phyloP scores from a whole-genome alignment of 2,113 vertebrate species.

The Vidua chalybeata region DNA sequence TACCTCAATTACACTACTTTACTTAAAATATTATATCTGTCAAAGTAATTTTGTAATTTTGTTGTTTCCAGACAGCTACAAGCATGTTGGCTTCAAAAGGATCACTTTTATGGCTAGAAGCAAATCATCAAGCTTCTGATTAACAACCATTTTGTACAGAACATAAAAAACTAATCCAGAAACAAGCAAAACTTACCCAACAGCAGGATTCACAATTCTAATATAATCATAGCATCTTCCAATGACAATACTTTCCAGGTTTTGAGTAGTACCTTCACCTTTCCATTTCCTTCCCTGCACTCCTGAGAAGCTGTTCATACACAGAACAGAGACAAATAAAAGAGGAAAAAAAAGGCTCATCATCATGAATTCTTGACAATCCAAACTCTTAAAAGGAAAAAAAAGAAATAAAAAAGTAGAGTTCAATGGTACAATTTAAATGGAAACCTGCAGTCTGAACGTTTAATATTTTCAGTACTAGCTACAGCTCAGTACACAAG shows the following conservation, averaged over 20 bases:
- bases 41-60: not conserved
- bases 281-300: constrained; percentile 43
- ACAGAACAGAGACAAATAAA: not conserved
- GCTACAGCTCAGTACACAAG: not conserved
- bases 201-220: constrained; percentile 39
- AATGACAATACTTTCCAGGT: constrained; percentile 68
- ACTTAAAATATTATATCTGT: not conserved
- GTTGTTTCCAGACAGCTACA: not conserved
- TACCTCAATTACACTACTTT: not conserved
- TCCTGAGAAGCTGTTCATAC: not conserved
- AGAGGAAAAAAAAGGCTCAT: not conserved
- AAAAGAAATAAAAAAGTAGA: not conserved
- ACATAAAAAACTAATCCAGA: not conserved
- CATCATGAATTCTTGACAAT: not conserved
- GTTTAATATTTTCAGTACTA: not conserved
- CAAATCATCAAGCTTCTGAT: not conserved
- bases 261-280: constrained; percentile 66
- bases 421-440: not conserved
- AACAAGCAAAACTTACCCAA: constrained; percentile 67
- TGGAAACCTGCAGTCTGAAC: not conserved
- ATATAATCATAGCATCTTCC: constrained; percentile 77
- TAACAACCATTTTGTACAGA: not conserved
- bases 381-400: not conserved
- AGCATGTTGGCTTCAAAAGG: not conserved
- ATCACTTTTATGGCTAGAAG: not conserved